Base-by-base conservation (phyloP, 2,113 vertebrate species). In the Elanus axillaris region DNA sequence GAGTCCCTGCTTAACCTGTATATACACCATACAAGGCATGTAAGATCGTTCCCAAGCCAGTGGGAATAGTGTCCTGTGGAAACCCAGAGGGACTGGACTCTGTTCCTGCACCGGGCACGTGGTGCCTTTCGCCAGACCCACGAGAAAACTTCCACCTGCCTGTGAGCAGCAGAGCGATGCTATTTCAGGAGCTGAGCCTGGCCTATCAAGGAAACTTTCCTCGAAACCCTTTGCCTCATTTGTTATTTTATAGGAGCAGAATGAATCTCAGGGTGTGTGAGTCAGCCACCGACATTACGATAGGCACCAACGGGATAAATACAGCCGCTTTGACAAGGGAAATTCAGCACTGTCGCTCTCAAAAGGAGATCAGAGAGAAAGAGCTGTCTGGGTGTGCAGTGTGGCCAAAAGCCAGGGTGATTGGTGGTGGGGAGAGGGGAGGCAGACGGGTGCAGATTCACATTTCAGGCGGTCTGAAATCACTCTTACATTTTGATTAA, bases 21-120 rank as follows among this genome's bases (percentile, higher is more conserved):
- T 0, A 10, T 2, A 11, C 18, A 1, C 16, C 1, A 4, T 6
- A 9, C 0, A 43, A 26, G 19, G n/a, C 0, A 8, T 3, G 1
- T 0, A 8, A 34, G 34, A 8, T 6, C 1, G 2, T 2, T 6
- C 26, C 0, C 0, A 25, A 27, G 32, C 22, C 40, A 0, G 16
- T 4, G 63, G 68, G 68, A 68, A 3, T 1, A 17, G 19, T 3
- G 15, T 13, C 62, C 56, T 17, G 0, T 1, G 23, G 42, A 14
- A 47, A 15, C 5, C 23, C 52, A 1, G 0, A 6, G 34, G 72
- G 42, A 10, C 7, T 3, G 11, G 10, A 36, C 62, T 62, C 36
- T 6, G 23, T 16, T 52, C 86, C 68, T 6, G 4, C 40, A 1
- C 9, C 3, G 13, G n/a, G n/a, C 1, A 2, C 9, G 2, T 5